Percentiles rank a stretch among this genome's conserved stretches.
Evolutionary conservation across 2,888 invertebrate genomes (phyloP).

Genomic region (Oscheius sp.): DNA sequence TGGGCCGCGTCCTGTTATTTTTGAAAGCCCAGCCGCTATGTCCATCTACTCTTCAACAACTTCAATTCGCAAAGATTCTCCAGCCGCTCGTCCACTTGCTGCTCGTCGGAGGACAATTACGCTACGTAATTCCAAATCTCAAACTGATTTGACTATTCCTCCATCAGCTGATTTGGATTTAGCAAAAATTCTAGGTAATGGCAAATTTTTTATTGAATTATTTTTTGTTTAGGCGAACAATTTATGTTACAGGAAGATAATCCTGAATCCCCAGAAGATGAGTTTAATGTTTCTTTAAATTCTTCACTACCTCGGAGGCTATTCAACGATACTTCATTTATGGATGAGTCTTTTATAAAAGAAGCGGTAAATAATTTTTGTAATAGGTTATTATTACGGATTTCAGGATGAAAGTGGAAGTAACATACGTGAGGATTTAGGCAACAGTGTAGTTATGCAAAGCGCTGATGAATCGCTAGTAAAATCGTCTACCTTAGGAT

Average conservation of each 20-base stretch:
- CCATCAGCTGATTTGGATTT: conserved; percentile 44
- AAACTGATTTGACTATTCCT: conserved; percentile 52
- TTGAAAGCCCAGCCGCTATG: conserved; percentile 9
- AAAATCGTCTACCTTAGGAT: not conserved
- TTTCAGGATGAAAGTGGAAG: not conserved
- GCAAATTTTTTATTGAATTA: not conserved
- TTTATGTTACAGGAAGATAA: not conserved
- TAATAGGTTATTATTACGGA: not conserved
- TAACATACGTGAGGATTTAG: conserved; percentile 11
- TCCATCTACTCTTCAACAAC: not conserved
- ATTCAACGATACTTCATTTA: conserved; percentile 11
- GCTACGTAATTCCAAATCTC: conserved; percentile 39
- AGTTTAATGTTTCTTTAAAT: conserved; percentile 37
- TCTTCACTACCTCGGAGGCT: conserved; percentile 33
- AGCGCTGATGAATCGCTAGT: not conserved
- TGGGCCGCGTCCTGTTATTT: conserved; percentile 41
- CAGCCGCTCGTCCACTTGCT: conserved; percentile 18
- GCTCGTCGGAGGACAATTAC: conserved; percentile 7
- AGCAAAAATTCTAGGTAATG: conserved; percentile 42
- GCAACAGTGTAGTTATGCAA: not conserved
- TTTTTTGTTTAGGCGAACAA: conserved; percentile 20
- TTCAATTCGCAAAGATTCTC: not conserved
- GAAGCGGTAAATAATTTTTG: conserved; percentile 8
- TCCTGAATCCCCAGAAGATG: conserved; percentile 26
- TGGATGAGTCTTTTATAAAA: conserved; percentile 11